Conservation (phyloP, 1,140 invertebrate genomes). For the Meteorus sp. region DNA sequence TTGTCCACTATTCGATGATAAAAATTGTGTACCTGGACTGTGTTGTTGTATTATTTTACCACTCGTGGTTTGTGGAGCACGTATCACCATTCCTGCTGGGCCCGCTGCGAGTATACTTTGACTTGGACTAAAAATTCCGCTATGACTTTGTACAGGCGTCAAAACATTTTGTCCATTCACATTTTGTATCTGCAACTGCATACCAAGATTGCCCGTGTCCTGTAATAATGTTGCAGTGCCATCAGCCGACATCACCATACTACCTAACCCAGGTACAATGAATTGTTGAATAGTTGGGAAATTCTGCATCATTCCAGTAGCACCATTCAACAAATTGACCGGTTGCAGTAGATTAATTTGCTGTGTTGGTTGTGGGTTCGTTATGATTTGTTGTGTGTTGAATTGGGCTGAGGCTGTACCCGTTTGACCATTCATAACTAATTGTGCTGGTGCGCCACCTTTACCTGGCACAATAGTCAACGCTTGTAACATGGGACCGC, state of each 20-base stretch:
- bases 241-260: slow-evolving; percentile 76
- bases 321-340: slow-evolving; percentile 75
- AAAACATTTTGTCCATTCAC: slow-evolving; percentile 78
- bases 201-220: slow-evolving; percentile 68
- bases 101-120: slow-evolving; percentile 71
- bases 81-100: slow-evolving; percentile 75
- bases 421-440: slow-evolving; percentile 72
- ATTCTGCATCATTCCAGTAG: slow-evolving; percentile 73
- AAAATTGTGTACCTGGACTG: slow-evolving; percentile 70
- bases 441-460: slow-evolving; percentile 68
- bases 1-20: slow-evolving; percentile 72
- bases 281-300: slow-evolving; percentile 81
- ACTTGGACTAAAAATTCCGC: slow-evolving; percentile 60
- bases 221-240: slow-evolving; percentile 69
- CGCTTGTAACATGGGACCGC: slow-evolving; percentile 72
- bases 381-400: slow-evolving; percentile 69
- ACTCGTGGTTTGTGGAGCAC: slow-evolving; percentile 69
- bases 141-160: slow-evolving; percentile 70
- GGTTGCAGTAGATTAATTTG: slow-evolving; percentile 80
- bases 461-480: slow-evolving; percentile 77
- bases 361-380: slow-evolving; percentile 71
- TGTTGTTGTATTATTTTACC: slow-evolving; percentile 75
- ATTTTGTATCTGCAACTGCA: slow-evolving; percentile 78
- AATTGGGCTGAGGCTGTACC: slow-evolving; percentile 63
- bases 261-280: slow-evolving; percentile 76